Evolutionary conservation across 2,113 vertebrate genomes (phyloP).

Genomic region (Phrynosoma blainvillii): DNA sequence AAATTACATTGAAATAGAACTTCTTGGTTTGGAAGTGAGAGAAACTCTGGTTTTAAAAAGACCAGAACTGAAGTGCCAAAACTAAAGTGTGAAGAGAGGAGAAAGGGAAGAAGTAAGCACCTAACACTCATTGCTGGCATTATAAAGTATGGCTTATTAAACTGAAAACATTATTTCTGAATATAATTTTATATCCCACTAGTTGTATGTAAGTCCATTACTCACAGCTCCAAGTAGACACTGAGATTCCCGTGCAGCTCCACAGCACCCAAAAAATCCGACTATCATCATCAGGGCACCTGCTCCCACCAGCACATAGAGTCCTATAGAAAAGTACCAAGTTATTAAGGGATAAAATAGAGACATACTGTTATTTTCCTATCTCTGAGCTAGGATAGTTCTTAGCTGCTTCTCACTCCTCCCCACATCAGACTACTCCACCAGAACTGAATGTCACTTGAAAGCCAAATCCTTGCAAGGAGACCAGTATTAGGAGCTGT

Average conservation of each 20-base stretch:
- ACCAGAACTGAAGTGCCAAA: neutral
- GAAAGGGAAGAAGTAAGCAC: neutral
- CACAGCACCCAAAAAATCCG: conserved; percentile 96
- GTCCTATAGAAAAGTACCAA: conserved; percentile 75
- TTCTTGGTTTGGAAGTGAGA: neutral
- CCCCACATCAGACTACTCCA: neutral
- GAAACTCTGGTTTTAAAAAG: neutral
- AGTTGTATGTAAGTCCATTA: conserved; percentile 48
- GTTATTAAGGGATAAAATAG: neutral
- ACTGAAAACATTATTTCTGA: neutral
- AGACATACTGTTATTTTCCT: neutral
- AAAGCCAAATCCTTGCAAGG: neutral
- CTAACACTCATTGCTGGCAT: neutral
- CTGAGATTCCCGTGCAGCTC: conserved; percentile 93
- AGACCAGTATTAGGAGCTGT: neutral
- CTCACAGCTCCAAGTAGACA: conserved; percentile 94
- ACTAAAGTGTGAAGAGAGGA: neutral
- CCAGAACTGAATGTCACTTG: neutral
- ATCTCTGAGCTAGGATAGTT: neutral
- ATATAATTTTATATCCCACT: neutral
- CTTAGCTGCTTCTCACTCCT: neutral
- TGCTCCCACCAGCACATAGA: conserved; percentile 92
- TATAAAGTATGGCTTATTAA: neutral
- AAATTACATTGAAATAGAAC: neutral
- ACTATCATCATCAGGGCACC: conserved; percentile 92